phyloP scores from a whole-genome alignment of 2,888 invertebrate species.

The Ypsolopha scabrella region DNA sequence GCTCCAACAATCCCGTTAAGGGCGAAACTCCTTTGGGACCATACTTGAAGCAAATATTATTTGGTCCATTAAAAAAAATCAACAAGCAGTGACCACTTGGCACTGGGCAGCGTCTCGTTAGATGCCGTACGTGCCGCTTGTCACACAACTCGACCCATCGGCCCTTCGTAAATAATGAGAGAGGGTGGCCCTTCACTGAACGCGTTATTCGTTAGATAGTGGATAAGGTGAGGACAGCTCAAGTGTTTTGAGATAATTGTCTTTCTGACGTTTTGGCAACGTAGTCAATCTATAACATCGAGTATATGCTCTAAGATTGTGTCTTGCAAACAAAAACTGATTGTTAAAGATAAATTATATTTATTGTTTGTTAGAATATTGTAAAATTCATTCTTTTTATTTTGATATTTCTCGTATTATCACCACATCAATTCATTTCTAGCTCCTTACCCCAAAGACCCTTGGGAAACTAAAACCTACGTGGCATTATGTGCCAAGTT shows the following conservation, averaged over 20 bases:
- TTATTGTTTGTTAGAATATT: too few species aligned
- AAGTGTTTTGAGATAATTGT: too few species aligned
- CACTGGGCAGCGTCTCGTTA: constrained; percentile 69
- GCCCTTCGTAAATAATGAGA: constrained; percentile 70
- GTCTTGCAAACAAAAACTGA: too few species aligned
- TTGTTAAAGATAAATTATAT: too few species aligned
- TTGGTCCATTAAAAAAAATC: constrained; percentile 65
- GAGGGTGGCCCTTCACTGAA: constrained; percentile 34
- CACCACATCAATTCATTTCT: constrained; percentile 12
- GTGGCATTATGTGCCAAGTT: constrained; percentile 41
- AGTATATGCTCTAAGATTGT: too few species aligned
- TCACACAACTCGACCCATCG: constrained; percentile 65
- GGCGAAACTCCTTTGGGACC: constrained; percentile 38
- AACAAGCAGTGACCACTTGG: constrained; percentile 54
- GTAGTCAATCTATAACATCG: too few species aligned
- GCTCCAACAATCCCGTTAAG: constrained; percentile 7
- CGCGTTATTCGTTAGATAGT: constrained; percentile 2
- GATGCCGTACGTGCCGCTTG: constrained; percentile 63
- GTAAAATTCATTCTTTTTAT: too few species aligned
- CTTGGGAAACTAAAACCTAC: constrained; percentile 54
- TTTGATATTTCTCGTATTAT: background rate
- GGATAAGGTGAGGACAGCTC: background rate
- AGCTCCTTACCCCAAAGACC: constrained; percentile 23
- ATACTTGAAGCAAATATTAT: constrained; percentile 43
- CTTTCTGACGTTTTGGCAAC: too few species aligned